These are phyloP conservation scores for Peromyscus eremicus DNA, from an alignment of 2,797 vertebrate genomes.

Conservation along the genomic window DNA sequence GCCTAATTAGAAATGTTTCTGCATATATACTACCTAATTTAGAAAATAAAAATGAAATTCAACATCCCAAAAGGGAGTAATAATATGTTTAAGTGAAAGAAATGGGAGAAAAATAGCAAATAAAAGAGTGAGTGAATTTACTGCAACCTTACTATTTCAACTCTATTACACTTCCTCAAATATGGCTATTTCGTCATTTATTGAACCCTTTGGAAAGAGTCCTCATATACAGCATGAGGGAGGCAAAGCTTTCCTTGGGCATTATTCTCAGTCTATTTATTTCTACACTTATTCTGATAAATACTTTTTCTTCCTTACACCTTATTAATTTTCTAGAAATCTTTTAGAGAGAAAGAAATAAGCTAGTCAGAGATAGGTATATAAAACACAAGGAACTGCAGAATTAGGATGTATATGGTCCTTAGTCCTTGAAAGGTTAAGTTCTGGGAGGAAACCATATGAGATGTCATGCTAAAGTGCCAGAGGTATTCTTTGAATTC, in stretches of 20 bases:
- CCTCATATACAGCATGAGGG: neutral
- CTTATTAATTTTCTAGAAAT: constrained; percentile 75
- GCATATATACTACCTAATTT: neutral
- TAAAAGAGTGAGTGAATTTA: constrained; percentile 22
- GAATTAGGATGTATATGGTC: constrained; percentile 37
- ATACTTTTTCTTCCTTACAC: constrained; percentile 73
- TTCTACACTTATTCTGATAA: constrained; percentile 67
- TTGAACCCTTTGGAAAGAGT: neutral
- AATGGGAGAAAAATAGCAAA: neutral
- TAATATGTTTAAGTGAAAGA: constrained; percentile 25
- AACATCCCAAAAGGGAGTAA: constrained; percentile 35
- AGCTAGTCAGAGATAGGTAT: constrained; percentile 75
- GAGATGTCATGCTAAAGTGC: constrained; percentile 39
- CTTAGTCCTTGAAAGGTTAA: constrained; percentile 60
- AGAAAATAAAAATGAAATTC: constrained; percentile 48
- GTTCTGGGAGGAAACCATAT: constrained; percentile 65
- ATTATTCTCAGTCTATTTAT: constrained; percentile 65
- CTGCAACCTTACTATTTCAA: neutral
- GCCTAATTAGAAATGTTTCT: constrained; percentile 58
- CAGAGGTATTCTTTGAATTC: constrained; percentile 72
- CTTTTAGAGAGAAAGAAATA: constrained; percentile 67
- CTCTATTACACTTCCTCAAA: neutral
- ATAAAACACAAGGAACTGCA: constrained; percentile 80
- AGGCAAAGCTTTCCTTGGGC: constrained; percentile 41
- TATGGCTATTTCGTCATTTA: constrained; percentile 37